Percentiles rank a stretch among this genome's conserved stretches.
These are phyloP conservation scores for Xestoiulus laeticollis DNA, from an alignment of 2,888 invertebrate genomes.

Conservation along the genomic window DNA sequence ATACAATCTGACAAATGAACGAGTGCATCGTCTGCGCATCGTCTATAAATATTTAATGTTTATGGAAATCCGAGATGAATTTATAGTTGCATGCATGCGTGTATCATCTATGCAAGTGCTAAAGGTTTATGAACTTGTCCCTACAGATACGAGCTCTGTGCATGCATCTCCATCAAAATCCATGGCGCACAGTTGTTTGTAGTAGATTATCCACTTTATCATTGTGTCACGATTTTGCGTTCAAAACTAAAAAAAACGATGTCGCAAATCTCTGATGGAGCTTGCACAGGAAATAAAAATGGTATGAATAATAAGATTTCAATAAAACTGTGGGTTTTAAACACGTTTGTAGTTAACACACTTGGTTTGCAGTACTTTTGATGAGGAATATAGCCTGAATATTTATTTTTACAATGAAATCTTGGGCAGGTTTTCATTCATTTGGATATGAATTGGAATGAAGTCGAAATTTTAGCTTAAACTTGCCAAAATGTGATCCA, in stretches of 20 bases:
- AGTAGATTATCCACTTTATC: background rate
- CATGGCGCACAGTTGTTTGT: background rate
- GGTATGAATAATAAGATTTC: background rate
- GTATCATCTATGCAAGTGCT: background rate
- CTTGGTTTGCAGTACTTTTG: too few species aligned
- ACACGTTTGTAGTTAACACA: too few species aligned
- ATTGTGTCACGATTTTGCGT: background rate
- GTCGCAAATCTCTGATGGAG: background rate
- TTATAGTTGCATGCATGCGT: background rate
- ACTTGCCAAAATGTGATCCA: too few species aligned
- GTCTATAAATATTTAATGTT: constrained; percentile 17
- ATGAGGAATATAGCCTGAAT: too few species aligned
- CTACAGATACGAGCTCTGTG: background rate
- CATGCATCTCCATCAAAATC: background rate
- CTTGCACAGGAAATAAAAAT: background rate
- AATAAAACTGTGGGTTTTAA: background rate
- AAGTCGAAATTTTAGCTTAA: too few species aligned
- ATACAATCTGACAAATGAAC: background rate
- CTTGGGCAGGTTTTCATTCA: too few species aligned
- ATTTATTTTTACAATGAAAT: too few species aligned
- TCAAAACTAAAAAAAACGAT: background rate
- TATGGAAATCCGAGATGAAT: constrained; percentile 9
- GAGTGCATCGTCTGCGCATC: constrained; percentile 7
- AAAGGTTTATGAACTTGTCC: constrained; percentile 20
- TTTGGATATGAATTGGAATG: too few species aligned